Evolutionary conservation across 2,113 vertebrate genomes (phyloP), one percentile per base, ranked within the genome.

Genomic region (Phyllopteryx taeniolatus): DNA sequence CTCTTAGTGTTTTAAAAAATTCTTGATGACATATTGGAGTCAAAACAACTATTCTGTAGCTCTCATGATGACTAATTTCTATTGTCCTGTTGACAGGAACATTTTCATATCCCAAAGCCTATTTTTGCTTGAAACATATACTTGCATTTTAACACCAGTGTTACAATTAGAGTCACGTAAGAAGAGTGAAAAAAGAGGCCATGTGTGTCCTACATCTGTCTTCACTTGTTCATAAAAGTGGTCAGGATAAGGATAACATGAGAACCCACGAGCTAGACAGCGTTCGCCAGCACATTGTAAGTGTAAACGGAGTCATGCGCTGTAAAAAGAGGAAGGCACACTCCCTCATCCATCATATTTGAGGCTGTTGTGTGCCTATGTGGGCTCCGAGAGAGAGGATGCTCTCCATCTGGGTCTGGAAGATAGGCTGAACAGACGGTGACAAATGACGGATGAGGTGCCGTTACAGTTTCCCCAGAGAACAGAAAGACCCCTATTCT

Each of bases 401-500:
- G 74, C 88, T 84, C 87, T 87, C 84, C 81, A 86, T 83, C 77
- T 77, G 70, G 74, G 83, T 84, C 83, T 76, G 71, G 76, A 81
- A 87, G 87, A 89, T 79, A 82, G 81, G 81, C 76, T 88, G 85
- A 87, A 79, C 83, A 78, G 66, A 75, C 70, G 83, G 67, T 83
- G 90, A 89, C 85, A 87, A 80, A 86, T 89, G 88, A 91, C 79
- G 67, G 84, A 91, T 91, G 89, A 90, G 87, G 79, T 87, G 85
- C 81, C 76, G 87, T 91, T 83, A 83, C 78, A 82, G 79, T 76
- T 87, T 88, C 87, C 85, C 85, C 77, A 82, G 76, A 90, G 88
- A 86, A 82, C 85, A 81, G 85, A 88, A 73, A 80, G 87, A 88
- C 82, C 83, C 84, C 87, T 90, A 85, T 81, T 65, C 68, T 80